A percentile compares a stretch with the other conserved stretches of the same genome.
These are phyloP conservation scores for Anabacerthia variegaticeps DNA, from an alignment of 2,797 vertebrate genomes.

Conservation along the genomic window DNA sequence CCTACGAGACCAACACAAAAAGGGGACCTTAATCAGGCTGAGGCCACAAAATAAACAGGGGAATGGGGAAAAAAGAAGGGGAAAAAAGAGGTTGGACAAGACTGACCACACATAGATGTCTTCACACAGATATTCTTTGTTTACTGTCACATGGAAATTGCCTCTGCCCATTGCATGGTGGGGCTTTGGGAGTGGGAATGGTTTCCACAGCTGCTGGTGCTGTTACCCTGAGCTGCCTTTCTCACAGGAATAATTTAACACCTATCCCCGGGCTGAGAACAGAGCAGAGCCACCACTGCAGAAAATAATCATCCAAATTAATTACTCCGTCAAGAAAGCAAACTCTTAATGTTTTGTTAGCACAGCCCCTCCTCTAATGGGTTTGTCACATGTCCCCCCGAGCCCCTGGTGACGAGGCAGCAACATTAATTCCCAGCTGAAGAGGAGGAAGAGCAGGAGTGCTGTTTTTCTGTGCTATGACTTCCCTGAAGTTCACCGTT, in stretches of 20 bases:
- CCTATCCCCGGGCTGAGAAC: background rate
- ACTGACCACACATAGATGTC: background rate
- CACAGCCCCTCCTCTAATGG: background rate
- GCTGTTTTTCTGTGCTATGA: background rate
- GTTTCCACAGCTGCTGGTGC: constrained; percentile 75
- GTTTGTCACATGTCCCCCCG: background rate
- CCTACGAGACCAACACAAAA: constrained; percentile 1
- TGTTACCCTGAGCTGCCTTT: constrained; percentile 3
- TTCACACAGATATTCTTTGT: constrained; percentile 13
- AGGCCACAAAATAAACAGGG: constrained; percentile 34
- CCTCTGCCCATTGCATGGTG: background rate
- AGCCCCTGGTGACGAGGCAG: background rate
- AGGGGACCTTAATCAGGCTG: background rate
- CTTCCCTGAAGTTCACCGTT: background rate
- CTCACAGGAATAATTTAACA: constrained; percentile 57
- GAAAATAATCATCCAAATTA: background rate
- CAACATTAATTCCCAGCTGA: background rate
- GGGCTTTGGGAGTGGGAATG: constrained; percentile 38
- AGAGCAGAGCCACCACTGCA: background rate
- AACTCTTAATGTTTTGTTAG: background rate
- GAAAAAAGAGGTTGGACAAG: background rate
- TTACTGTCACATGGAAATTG: constrained; percentile 37
- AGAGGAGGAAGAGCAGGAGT: background rate
- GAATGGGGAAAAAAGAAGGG: background rate
- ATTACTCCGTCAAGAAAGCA: background rate